Base-by-base conservation (phyloP, 2,113 vertebrate genomes). In the Pycnonotus jocosus region DNA sequence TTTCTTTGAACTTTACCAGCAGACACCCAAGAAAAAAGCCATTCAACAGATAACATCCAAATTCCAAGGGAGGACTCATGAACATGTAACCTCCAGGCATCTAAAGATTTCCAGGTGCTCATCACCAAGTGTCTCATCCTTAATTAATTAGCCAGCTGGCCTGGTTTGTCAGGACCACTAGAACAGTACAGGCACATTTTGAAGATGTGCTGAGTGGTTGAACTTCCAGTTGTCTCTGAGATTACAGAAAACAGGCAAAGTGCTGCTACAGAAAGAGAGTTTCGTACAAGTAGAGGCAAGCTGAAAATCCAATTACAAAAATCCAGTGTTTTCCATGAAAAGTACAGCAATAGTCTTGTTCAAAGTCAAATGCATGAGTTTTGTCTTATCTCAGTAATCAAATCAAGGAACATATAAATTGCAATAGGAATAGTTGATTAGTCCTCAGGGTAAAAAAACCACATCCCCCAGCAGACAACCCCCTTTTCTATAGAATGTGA, bases 141-240 rank as follows among this genome's bases (percentile, higher is more conserved):
- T 97, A 92, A 96, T 94, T 96, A 97, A 95, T 96, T 78, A 95
- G 57, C 51, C 94, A 93, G 53, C 42, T 97, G 89, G 22, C 50
- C 85, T 88, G 51, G 21, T 81, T 89, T 91, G 14, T 88, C 47
- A 88, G 79, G 50, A 95, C 35, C 12, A 40, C 35, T 22, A 64
- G 38, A 68, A 60, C 7, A 88, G n/a, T 25, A 82, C 35, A 73
- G 47, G 35, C 11, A 31, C 10, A 73, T 31, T 19, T 84, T 87
- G 58, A 85, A 80, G 84, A 17, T 80, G 19, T n/a, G 16, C 60
- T 85, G 8, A 84, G 35, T 56, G 27, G 73, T 50, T 80, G 37
- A 70, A 90, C 37, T 79, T 82, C 6, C 10, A 92, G n/a, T 23
- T 82, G 42, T 74, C 11, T 12, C 22, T 79, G 23, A 61, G 17